phyloP scores from a whole-genome alignment of 1,140 invertebrate species.

The Phenacoccus solenopsis region DNA sequence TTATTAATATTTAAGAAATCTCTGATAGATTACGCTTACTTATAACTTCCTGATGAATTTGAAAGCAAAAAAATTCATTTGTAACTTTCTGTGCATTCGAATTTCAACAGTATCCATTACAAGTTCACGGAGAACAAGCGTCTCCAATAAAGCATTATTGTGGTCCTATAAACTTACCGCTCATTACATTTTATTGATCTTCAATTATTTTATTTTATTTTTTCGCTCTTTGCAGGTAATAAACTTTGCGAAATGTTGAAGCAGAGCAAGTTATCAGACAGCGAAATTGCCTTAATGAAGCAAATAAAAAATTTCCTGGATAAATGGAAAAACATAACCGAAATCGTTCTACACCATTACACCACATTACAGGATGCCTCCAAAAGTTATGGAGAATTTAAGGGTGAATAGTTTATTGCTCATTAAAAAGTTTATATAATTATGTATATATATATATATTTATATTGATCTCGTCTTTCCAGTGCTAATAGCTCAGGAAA shows the following conservation, averaged over 20 bases:
- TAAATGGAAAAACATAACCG: slow-evolving; percentile 52
- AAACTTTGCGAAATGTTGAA: not conserved
- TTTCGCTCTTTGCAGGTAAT: not conserved
- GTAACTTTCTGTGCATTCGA: too few species aligned
- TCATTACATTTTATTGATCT: too few species aligned
- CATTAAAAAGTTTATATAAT: not conserved
- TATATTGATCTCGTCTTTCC: slow-evolving; percentile 22
- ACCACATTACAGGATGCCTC: slow-evolving; percentile 51
- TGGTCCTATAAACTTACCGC: too few species aligned
- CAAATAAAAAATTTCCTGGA: not conserved
- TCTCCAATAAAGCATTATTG: too few species aligned
- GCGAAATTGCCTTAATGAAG: not conserved
- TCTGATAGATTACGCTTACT: too few species aligned
- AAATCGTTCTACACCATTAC: slow-evolving; percentile 43
- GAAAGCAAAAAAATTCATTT: too few species aligned
- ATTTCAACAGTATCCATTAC: too few species aligned
- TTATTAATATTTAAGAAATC: too few species aligned
- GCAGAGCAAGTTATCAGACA: not conserved
- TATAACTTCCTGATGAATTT: too few species aligned
- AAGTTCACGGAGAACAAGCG: too few species aligned
- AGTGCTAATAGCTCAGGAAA: slow-evolving; percentile 62
- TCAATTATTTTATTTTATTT: too few species aligned
- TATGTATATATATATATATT: too few species aligned
- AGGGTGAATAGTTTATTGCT: slow-evolving; percentile 32
- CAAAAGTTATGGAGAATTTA: slow-evolving; percentile 62